These are phyloP conservation scores for Lasiurus cinereus DNA, from an alignment of 2,113 vertebrate genomes.

Conservation along the genomic window DNA sequence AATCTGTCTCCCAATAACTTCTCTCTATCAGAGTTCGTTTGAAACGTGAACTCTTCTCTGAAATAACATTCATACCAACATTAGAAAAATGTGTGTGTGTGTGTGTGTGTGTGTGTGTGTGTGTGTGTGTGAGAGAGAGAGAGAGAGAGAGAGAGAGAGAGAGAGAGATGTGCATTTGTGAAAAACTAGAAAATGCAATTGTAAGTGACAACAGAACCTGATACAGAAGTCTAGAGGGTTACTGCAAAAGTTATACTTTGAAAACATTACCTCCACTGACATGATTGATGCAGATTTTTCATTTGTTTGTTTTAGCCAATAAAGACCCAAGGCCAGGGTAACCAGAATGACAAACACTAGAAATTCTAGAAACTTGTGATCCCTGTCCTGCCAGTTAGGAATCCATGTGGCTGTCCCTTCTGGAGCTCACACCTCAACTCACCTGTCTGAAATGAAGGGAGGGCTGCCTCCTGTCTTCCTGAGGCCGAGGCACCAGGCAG, in stretches of 20 bases:
- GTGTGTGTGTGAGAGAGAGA: not conserved
- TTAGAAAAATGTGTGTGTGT: not conserved
- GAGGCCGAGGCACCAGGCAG: accelerated
- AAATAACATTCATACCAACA: not conserved
- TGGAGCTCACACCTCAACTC: not conserved
- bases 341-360: not conserved
- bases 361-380: not conserved
- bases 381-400: not conserved
- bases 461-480: not conserved
- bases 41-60: not conserved
- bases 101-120: not conserved
- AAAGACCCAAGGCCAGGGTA: not conserved
- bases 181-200: not conserved
- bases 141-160: too few species aligned
- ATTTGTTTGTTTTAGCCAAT: not conserved
- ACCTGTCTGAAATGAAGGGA: not conserved
- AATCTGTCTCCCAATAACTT: not conserved
- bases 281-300: not conserved
- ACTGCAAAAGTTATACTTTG: not conserved
- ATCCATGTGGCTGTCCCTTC: not conserved
- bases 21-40: not conserved
- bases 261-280: not conserved
- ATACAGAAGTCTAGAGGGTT: not conserved
- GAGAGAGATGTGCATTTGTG: not conserved
- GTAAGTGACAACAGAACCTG: not conserved